Conservation (phyloP, 2,113 vertebrate genomes). For the Grammomys surdaster region DNA sequence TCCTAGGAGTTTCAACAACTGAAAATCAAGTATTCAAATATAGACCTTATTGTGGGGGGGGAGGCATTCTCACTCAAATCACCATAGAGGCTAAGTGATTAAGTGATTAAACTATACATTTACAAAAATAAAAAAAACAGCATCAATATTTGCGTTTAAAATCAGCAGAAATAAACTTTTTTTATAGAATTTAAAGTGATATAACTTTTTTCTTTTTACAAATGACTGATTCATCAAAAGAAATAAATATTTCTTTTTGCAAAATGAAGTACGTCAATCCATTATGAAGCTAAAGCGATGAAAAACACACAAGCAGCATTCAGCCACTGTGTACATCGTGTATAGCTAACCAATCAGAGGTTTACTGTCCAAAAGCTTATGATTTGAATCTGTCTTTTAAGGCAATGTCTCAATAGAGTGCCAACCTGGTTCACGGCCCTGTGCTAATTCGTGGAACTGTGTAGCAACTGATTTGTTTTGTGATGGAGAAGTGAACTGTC, state of each 20-base stretch:
- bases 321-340: neutral
- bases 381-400: constrained; percentile 63
- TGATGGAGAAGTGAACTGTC: constrained; percentile 88
- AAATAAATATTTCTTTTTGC: constrained; percentile 24
- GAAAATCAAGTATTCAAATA: neutral
- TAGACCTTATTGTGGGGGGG: neutral
- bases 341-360: neutral
- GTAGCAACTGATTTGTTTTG: constrained; percentile 84
- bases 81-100: neutral
- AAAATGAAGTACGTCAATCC: neutral
- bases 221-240: neutral
- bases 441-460: constrained; percentile 84
- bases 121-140: neutral
- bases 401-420: constrained; percentile 80
- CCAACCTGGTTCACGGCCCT: constrained; percentile 77
- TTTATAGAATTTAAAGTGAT: neutral
- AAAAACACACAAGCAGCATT: neutral
- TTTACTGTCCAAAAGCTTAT: neutral
- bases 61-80: neutral
- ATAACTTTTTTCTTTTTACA: neutral
- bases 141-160: neutral
- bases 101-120: neutral
- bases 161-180: neutral
- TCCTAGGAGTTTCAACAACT: neutral
- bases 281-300: neutral